phyloP scores from a whole-genome alignment of 1,140 invertebrate genomes.

The Drosophila sp. region DNA sequence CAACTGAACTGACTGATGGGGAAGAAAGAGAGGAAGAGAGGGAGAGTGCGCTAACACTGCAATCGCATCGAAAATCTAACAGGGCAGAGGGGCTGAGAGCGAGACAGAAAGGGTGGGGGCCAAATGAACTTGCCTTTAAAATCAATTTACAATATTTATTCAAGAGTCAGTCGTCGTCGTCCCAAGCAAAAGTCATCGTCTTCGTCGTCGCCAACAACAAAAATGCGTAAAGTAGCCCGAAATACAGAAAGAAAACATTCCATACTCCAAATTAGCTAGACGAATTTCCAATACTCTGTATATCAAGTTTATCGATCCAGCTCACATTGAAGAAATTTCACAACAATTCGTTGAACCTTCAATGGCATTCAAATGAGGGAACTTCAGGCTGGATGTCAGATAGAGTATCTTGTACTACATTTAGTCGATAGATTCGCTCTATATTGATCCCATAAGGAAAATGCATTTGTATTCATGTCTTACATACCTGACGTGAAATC shows the following conservation, averaged over 20 bases:
- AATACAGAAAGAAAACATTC: constrained; percentile 13
- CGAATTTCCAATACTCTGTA: not conserved
- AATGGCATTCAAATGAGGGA: too few relatives aligned
- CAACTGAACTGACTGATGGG: not conserved
- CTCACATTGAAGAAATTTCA: too few relatives aligned
- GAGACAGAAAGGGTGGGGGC: not conserved
- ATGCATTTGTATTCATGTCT: too few relatives aligned
- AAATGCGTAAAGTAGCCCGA: constrained; percentile 47
- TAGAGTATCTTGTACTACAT: too few relatives aligned
- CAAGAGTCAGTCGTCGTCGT: constrained; percentile 21
- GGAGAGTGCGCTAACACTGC: not conserved
- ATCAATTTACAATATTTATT: constrained; percentile 69
- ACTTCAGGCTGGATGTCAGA: too few relatives aligned
- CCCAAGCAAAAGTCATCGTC: constrained; percentile 15
- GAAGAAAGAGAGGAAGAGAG: not conserved
- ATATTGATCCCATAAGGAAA: too few relatives aligned
- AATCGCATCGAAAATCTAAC: constrained; percentile 66
- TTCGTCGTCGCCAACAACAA: constrained; percentile 14
- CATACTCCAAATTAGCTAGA: not conserved
- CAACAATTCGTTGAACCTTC: too few relatives aligned
- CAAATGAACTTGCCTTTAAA: constrained; percentile 37
- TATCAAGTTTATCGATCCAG: too few relatives aligned
- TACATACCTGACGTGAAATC: too few relatives aligned
- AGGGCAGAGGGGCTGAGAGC: constrained; percentile 7
- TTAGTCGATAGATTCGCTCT: too few relatives aligned